phyloP scores from a whole-genome alignment of 2,113 vertebrate genomes.

The Boulengeromyrus knoepffleri region DNA sequence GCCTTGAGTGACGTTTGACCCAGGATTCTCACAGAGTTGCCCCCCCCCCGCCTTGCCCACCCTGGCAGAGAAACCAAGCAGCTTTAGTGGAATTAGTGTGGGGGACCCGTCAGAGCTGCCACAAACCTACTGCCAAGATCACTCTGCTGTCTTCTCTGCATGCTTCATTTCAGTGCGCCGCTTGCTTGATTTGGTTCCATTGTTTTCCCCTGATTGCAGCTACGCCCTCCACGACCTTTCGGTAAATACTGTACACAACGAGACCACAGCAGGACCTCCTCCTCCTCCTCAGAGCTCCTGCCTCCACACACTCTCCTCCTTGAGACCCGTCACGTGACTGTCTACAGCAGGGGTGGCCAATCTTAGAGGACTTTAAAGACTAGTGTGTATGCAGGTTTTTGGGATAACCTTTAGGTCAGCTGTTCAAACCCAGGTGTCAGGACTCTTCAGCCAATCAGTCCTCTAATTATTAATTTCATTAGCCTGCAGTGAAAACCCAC shows the following conservation, averaged over 20 bases:
- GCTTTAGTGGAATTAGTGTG: not conserved
- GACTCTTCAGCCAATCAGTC: not conserved
- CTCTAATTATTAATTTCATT: not conserved
- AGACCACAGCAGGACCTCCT: not conserved
- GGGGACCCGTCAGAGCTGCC: not conserved
- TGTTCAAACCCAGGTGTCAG: not conserved
- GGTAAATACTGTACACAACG: not conserved
- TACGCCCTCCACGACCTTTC: not conserved
- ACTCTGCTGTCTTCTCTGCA: constrained; percentile 17
- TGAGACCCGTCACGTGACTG: not conserved
- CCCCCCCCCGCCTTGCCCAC: constrained; percentile 28
- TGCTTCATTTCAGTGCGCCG: constrained; percentile 37
- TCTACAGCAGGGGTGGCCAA: not conserved
- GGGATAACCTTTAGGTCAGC: not conserved
- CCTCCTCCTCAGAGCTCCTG: not conserved
- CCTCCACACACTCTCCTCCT: not conserved
- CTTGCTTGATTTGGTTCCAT: constrained; percentile 38
- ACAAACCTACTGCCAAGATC: constrained; percentile 28
- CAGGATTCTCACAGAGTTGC: not conserved
- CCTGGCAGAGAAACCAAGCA: not conserved
- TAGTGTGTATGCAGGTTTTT: not conserved
- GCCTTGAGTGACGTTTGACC: not conserved
- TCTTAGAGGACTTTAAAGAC: not conserved
- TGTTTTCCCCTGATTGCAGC: constrained; percentile 19
- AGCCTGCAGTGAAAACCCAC: not conserved